phyloP scores from a whole-genome alignment of 2,113 vertebrate genomes.

The Circaetus cinerascens region DNA sequence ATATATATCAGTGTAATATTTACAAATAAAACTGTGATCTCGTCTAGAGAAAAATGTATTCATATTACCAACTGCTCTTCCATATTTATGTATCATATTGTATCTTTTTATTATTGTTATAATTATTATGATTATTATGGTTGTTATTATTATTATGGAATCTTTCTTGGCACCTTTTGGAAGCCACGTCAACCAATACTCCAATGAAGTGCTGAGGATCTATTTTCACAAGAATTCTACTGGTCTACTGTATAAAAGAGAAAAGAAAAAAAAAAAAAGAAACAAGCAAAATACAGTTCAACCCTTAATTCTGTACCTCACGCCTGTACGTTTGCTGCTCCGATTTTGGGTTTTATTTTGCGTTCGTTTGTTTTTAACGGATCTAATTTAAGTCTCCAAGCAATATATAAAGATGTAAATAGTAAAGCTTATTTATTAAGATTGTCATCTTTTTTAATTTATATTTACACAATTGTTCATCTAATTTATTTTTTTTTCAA shows the following conservation, averaged over 20 bases:
- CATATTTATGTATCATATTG: constrained; percentile 83
- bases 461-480: constrained; percentile 97
- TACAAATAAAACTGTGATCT: constrained; percentile 86
- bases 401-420: constrained; percentile 98
- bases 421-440: constrained; percentile 99
- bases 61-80: constrained; percentile 81
- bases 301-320: constrained; percentile 94
- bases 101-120: constrained; percentile 79
- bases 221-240: constrained; percentile 81
- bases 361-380: constrained; percentile 79
- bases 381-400: constrained; percentile 94
- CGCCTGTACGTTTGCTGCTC: constrained; percentile 97
- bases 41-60: constrained; percentile 81
- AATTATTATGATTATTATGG: constrained; percentile 74
- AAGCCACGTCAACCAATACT: constrained; percentile 78
- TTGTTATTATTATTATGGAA: constrained; percentile 68
- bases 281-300: constrained; percentile 78
- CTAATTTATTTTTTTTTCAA: constrained; percentile 98
- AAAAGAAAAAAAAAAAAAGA: constrained; percentile 39
- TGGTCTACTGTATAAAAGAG: constrained; percentile 87
- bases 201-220: constrained; percentile 81
- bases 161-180: constrained; percentile 79
- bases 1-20: constrained; percentile 80
- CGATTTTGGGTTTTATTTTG: constrained; percentile 85
- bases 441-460: constrained; percentile 99